These are phyloP conservation scores for Phoxinus phoxinus DNA, from an alignment of 2,113 vertebrate species.

Conservation along the genomic window DNA sequence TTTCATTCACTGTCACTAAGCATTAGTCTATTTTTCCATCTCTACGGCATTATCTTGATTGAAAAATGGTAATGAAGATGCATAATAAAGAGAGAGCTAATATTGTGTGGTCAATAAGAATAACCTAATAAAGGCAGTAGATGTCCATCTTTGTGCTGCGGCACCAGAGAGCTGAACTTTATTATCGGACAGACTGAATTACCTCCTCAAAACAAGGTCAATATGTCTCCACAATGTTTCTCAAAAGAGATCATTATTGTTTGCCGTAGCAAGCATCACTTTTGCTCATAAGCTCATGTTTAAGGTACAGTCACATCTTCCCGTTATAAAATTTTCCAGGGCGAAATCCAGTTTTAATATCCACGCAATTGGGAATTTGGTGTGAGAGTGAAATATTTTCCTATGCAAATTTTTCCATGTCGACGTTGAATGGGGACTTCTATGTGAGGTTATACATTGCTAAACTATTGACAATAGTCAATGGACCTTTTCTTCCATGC, in stretches of 20 bases:
- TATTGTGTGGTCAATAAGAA: conserved; percentile 23
- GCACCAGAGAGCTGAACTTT: conserved; percentile 17
- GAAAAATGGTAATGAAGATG: conserved; percentile 36
- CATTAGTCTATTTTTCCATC: not conserved
- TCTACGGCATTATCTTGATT: conserved; percentile 16
- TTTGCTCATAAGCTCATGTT: not conserved
- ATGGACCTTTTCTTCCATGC: too few relatives aligned
- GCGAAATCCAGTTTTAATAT: not conserved
- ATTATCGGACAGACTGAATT: conserved; percentile 22
- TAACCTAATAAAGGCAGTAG: conserved; percentile 28
- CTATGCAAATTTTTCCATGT: not conserved
- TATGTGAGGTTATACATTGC: not conserved
- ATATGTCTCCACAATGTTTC: conserved; percentile 1
- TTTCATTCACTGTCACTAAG: not conserved
- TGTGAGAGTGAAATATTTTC: not conserved
- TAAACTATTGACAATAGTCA: too few relatives aligned
- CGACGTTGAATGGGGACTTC: too few relatives aligned
- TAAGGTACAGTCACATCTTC: not conserved
- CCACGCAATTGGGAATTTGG: not conserved
- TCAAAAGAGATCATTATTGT: not conserved
- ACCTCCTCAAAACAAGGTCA: conserved; percentile 23
- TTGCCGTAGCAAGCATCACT: not conserved
- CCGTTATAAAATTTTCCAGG: not conserved
- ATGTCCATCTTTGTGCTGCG: not conserved
- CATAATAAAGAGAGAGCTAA: conserved; percentile 35